Conservation (phyloP, 2,888 invertebrate species). For the Prionchulus punctatus region DNA sequence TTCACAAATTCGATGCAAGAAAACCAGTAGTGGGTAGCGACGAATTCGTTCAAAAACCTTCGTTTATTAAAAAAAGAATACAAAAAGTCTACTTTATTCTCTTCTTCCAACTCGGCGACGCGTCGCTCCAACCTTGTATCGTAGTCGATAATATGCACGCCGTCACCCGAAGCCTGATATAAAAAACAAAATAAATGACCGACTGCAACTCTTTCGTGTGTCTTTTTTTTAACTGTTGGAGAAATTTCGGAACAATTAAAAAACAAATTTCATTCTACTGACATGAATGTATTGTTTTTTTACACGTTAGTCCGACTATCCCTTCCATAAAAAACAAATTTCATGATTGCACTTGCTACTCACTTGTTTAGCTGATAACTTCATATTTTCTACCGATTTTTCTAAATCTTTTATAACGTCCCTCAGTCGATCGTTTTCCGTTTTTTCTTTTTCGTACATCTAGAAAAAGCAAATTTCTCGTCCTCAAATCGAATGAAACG, state of each 20-base stretch:
- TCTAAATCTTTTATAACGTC: conserved; percentile 3
- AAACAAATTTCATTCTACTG: no score
- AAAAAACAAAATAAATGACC: not conserved
- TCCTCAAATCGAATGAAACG: no score
- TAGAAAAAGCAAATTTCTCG: no score
- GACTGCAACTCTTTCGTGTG: not conserved
- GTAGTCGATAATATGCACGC: not conserved
- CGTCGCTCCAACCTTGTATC: not conserved
- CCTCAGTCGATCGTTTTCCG: conserved; percentile 2
- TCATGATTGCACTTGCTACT: not conserved
- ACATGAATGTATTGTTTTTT: no score
- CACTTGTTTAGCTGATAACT: not conserved
- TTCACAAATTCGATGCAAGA: no score
- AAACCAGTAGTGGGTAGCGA: no score
- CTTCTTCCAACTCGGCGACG: conserved; percentile 20
- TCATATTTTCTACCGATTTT: not conserved
- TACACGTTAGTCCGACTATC: no score
- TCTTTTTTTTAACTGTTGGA: no score
- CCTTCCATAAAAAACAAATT: not conserved
- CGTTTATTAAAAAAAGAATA: no score
- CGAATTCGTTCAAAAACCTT: no score
- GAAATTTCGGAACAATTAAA: no score
- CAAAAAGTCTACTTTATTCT: conserved; percentile 14
- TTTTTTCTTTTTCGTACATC: conserved; percentile 9
- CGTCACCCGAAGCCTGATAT: not conserved